phyloP scores from a whole-genome alignment of 2,113 vertebrate species.

The Carettochelys insculpta region DNA sequence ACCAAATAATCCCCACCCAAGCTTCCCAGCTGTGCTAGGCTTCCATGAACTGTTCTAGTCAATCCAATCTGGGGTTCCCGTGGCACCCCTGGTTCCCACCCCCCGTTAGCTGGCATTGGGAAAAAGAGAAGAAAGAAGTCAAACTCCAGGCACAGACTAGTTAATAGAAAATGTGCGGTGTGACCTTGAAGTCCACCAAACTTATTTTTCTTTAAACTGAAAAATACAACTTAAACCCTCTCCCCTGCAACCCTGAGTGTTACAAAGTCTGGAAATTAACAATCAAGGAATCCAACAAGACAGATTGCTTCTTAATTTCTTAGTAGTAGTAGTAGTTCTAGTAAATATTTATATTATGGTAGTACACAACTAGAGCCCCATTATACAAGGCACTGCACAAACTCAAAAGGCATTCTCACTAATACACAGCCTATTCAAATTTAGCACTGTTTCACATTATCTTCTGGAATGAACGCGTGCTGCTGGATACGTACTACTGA shows the following conservation, averaged over 20 bases:
- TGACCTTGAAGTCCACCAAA: not conserved
- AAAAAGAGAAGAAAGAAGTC: not conserved
- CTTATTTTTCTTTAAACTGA: not conserved
- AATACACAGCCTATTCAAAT: not conserved
- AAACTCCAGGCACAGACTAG: not conserved
- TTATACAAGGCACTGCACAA: not conserved
- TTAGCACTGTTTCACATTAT: not conserved
- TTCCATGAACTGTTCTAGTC: not conserved
- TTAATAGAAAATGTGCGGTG: not conserved
- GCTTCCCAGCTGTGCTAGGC: not conserved
- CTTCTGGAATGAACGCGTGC: not conserved
- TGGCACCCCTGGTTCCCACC: not conserved
- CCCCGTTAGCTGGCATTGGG: not conserved
- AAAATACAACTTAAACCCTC: not conserved
- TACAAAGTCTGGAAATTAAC: not conserved
- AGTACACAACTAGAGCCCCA: not conserved
- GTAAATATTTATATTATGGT: not conserved
- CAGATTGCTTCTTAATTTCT: not conserved
- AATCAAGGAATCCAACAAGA: not conserved
- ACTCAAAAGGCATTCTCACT: not conserved
- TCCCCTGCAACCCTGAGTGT: not conserved
- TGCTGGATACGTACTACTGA: not conserved
- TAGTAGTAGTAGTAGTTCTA: not conserved
- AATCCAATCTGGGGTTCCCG: not conserved
- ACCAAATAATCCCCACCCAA: not conserved